These are phyloP conservation scores for Sclerodermus sp. DNA, from an alignment of 2,888 invertebrate genomes.

Conservation along the genomic window DNA sequence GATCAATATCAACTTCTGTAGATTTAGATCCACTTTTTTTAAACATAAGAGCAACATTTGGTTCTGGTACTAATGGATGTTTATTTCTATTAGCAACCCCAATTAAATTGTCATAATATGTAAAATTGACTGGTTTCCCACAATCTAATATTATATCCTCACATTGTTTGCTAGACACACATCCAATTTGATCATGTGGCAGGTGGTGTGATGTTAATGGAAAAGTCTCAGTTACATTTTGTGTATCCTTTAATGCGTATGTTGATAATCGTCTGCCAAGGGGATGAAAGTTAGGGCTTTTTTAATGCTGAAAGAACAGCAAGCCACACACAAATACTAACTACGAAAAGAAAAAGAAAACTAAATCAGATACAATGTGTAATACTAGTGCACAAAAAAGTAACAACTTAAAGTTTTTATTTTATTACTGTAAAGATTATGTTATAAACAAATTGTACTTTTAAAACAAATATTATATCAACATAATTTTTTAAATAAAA, in stretches of 20 bases:
- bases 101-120: conserved; percentile 84
- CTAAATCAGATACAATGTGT: conserved; percentile 33
- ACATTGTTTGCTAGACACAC: conserved; percentile 45
- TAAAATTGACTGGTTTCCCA: conserved; percentile 84
- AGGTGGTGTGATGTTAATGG: conserved; percentile 26
- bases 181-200: conserved; percentile 38
- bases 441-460: no score
- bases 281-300: conserved; percentile 53
- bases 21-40: conserved; percentile 66
- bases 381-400: background rate
- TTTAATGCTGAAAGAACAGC: conserved; percentile 53
- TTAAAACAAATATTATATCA: no score
- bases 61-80: conserved; percentile 84
- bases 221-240: conserved; percentile 42
- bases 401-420: background rate
- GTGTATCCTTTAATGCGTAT: conserved; percentile 47
- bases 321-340: conserved; percentile 56
- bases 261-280: conserved; percentile 53
- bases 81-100: conserved; percentile 82
- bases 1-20: conserved; percentile 73
- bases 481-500: no score
- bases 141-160: conserved; percentile 76
- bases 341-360: conserved; percentile 55
- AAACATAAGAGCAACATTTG: conserved; percentile 76
- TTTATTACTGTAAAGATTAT: background rate